These are phyloP conservation scores for Kryphioiulus occultus DNA, from an alignment of 2,888 invertebrate species.

Conservation along the genomic window DNA sequence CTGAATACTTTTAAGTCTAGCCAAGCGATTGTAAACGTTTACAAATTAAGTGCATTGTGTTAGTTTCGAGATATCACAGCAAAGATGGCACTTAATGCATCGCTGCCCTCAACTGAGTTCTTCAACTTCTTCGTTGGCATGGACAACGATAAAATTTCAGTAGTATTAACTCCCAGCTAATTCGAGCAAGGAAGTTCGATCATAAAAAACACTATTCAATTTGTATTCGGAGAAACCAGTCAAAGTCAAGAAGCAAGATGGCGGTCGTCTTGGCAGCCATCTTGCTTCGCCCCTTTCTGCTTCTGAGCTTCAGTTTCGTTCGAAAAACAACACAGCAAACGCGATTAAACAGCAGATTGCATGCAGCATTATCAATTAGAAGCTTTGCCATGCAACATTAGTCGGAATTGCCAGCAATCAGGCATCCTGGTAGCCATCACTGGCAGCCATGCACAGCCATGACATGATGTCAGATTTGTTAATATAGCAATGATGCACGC, in stretches of 20 bases:
- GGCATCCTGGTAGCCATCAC: background rate
- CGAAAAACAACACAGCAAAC: background rate
- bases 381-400: slow-evolving; percentile 25
- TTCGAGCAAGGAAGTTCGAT: background rate
- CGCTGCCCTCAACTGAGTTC: background rate
- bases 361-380: background rate
- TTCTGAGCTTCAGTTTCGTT: background rate
- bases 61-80: background rate
- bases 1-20: too few relatives aligned
- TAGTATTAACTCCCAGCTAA: background rate
- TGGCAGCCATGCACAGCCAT: background rate
- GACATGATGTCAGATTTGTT: background rate
- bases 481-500: background rate
- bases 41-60: background rate
- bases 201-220: background rate
- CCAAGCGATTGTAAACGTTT: too few relatives aligned
- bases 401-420: background rate
- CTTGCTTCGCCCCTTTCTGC: background rate
- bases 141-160: too few relatives aligned
- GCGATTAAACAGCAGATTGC: background rate
- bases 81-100: slow-evolving; percentile 1
- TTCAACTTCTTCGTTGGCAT: background rate
- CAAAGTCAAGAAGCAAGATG: background rate
- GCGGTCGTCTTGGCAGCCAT: background rate
- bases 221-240: too few relatives aligned